Evolutionary conservation across 2,888 invertebrate species (phyloP).

Genomic region (Folsomia candida): DNA sequence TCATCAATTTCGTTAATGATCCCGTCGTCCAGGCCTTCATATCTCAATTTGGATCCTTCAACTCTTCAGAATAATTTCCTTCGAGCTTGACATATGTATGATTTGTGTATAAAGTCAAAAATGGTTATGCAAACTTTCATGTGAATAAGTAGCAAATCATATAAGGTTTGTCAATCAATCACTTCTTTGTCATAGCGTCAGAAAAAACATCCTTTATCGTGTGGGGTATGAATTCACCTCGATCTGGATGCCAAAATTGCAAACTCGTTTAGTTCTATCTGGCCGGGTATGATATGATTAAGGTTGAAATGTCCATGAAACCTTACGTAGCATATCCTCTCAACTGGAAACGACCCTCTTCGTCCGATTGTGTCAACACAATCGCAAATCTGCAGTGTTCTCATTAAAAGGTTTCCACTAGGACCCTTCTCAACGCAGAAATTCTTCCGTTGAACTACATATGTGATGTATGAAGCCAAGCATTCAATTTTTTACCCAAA

Average conservation of each 20-base stretch:
- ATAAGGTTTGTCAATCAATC: conserved; percentile 40
- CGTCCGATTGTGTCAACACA: no score
- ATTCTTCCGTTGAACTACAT: no score
- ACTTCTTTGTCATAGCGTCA: conserved; percentile 97
- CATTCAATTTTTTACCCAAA: no score
- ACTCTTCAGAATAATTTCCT: conserved; percentile 91
- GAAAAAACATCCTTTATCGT: conserved; percentile 69
- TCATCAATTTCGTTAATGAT: conserved; percentile 98
- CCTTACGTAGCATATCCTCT: no score
- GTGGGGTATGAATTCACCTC: conserved; percentile 96
- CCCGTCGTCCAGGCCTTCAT: conserved; percentile 89
- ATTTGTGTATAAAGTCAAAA: conserved; percentile 54
- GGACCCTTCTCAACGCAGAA: no score
- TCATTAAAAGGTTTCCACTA: no score
- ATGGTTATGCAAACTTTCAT: no score
- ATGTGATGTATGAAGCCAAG: no score
- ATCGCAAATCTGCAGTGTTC: no score
- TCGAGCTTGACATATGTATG: conserved; percentile 86
- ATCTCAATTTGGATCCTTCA: conserved; percentile 94
- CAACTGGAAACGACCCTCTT: no score
- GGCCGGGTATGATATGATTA: conserved; percentile 87
- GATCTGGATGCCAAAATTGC: conserved; percentile 93
- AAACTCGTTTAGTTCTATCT: conserved; percentile 94
- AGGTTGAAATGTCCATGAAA: no score
- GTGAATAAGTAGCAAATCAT: no score